phyloP scores from a whole-genome alignment of 2,797 vertebrate species.

The Rhinatrema bivittatum region DNA sequence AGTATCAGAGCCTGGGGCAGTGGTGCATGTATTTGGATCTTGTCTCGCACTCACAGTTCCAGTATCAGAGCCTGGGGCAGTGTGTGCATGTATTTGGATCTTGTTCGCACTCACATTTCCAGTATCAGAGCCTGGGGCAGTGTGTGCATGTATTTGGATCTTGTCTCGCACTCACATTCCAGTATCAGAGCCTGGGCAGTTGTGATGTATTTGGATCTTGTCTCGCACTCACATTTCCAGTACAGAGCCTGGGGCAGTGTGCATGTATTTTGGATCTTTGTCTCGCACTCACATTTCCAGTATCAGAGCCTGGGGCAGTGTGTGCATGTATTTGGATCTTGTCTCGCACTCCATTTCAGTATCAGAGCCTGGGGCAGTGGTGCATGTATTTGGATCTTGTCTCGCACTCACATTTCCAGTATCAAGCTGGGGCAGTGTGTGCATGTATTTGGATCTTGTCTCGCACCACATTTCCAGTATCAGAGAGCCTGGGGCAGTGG shows the following conservation, averaged over 20 bases:
- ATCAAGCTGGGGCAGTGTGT: too few species aligned
- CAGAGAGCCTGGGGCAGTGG: neutral
- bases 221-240: neutral
- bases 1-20: neutral
- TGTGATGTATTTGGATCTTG: neutral
- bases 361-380: neutral
- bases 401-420: neutral
- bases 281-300: neutral
- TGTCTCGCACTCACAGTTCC: rapidly evolving
- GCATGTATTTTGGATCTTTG: too few species aligned
- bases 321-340: neutral
- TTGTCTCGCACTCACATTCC: neutral
- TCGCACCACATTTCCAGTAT: neutral
- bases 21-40: neutral
- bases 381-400: neutral
- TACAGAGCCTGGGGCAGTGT: too few species aligned
- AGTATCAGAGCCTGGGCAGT: neutral
- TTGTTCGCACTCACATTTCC: too few species aligned
- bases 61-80: too few species aligned
- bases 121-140: neutral
- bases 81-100: too few species aligned
- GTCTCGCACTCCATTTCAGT: neutral
- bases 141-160: neutral
- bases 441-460: too few species aligned
- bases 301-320: neutral